Conservation (phyloP, 2,888 invertebrate species). For the Scaeva pyrastri region DNA sequence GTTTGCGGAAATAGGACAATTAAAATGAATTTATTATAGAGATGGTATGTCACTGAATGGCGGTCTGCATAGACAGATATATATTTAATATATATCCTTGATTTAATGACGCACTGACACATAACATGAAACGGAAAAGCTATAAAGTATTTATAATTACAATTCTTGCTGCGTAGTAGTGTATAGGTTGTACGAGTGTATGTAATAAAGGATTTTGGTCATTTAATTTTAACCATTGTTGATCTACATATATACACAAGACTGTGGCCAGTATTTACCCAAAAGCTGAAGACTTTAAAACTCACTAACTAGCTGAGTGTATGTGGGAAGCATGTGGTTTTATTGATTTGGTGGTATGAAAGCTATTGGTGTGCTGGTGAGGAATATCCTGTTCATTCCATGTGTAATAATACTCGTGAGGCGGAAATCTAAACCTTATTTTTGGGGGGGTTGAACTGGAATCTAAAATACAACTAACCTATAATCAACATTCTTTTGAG, state of each 20-base stretch:
- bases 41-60: slow-evolving; percentile 23
- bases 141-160: slow-evolving; percentile 24
- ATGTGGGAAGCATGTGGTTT: no score
- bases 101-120: slow-evolving; percentile 31
- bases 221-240: background rate
- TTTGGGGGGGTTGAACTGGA: no score
- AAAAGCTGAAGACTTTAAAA: background rate
- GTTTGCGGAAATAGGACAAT: slow-evolving; percentile 33
- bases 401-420: no score
- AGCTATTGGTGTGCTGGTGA: no score
- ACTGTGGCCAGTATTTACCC: background rate
- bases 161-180: background rate
- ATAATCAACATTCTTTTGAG: no score
- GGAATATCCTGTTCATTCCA: no score
- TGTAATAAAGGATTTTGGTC: background rate
- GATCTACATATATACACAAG: no score
- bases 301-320: no score
- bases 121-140: background rate
- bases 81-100: background rate
- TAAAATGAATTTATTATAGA: slow-evolving; percentile 59
- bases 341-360: no score
- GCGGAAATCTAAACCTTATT: no score
- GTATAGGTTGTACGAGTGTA: no score
- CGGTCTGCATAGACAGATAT: background rate
- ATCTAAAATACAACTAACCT: no score